phyloP scores from a whole-genome alignment of 2,113 vertebrate genomes.

The Mesembrinibis cayennensis region DNA sequence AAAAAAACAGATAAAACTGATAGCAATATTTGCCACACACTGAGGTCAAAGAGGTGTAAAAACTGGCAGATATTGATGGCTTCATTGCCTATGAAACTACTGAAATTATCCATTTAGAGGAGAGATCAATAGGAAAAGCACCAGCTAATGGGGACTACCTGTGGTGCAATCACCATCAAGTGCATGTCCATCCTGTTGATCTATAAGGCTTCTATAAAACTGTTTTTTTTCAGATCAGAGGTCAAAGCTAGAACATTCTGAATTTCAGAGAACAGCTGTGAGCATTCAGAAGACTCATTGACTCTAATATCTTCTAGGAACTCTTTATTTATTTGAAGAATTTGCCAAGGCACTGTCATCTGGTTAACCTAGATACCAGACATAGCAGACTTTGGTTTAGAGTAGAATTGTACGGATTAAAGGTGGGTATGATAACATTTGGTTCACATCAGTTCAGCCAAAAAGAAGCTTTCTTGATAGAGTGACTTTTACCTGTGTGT shows the following conservation, averaged over 20 bases:
- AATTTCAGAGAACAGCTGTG: background rate
- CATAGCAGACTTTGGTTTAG: background rate
- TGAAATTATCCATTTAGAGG: background rate
- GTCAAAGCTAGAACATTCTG: background rate
- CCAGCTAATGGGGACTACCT: background rate
- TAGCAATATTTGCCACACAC: background rate
- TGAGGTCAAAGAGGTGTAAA: constrained; percentile 1
- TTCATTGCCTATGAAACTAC: background rate
- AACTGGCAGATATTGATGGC: background rate
- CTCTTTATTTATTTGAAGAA: background rate
- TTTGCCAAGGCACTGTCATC: background rate
- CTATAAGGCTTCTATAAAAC: background rate
- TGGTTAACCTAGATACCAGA: background rate
- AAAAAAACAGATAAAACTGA: constrained; percentile 7
- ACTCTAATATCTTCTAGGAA: background rate
- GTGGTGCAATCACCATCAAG: background rate
- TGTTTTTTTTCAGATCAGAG: background rate
- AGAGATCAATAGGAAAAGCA: constrained; percentile 5
- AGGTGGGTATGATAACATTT: background rate
- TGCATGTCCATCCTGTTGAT: background rate
- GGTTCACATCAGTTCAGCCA: background rate
- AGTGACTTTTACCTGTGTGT: background rate
- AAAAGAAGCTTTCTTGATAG: background rate
- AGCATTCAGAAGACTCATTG: background rate
- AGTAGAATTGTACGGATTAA: background rate